phyloP scores from a whole-genome alignment of 2,797 vertebrate species.

The Cyclopterus lumpus region DNA sequence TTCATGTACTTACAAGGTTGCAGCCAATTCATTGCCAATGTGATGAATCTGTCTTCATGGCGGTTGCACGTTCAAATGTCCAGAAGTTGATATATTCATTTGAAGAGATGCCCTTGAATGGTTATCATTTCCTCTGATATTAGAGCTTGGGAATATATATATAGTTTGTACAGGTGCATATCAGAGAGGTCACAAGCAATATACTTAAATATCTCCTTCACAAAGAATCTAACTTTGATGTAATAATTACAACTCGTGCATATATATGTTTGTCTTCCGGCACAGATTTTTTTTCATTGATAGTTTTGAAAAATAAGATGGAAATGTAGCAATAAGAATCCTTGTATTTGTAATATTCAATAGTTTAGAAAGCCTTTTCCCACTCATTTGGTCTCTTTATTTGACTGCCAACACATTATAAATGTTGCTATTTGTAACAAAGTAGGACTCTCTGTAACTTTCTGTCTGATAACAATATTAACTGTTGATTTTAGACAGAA shows the following conservation, averaged over 20 bases:
- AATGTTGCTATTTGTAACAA: neutral
- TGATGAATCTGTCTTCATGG: constrained; percentile 36
- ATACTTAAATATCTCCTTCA: neutral
- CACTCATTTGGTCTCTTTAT: neutral
- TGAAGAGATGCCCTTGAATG: neutral
- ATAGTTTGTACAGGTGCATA: neutral
- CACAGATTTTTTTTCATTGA: neutral
- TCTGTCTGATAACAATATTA: neutral
- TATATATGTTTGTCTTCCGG: no score
- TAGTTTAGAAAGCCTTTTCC: neutral
- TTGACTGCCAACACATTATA: neutral
- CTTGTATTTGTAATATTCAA: neutral
- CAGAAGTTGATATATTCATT: constrained; percentile 19
- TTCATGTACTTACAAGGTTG: constrained; percentile 23
- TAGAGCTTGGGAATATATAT: neutral
- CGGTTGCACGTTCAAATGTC: constrained; percentile 2
- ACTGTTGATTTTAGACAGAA: neutral
- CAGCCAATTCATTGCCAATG: neutral
- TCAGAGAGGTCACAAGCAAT: neutral
- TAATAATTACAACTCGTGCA: neutral
- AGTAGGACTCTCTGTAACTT: neutral
- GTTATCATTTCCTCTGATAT: constrained; percentile 1
- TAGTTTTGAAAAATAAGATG: neutral
- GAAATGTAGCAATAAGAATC: neutral
- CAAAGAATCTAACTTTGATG: neutral